Evolutionary conservation across 2,113 vertebrate species (phyloP), one percentile per base, ranked within the genome.

Genomic region (Ellobius talpinus): DNA sequence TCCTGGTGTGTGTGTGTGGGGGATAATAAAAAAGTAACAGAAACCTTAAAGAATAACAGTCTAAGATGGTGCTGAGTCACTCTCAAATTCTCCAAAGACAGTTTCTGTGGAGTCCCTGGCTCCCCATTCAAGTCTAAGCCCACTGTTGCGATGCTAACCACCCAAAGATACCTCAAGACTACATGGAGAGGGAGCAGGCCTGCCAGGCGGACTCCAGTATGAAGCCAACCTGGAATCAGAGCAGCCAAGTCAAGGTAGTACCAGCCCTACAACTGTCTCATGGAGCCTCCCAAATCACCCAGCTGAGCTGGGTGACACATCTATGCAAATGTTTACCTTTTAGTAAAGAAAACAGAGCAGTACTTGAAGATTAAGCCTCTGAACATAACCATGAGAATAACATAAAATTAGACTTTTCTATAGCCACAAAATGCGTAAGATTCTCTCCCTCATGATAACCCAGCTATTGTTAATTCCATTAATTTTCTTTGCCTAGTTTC

Each of bases 261-360:
- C 58, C 36, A 81, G 63, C 7, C 65, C 36, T 23, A 10, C 12
- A 91, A 36, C 47, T 24, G 14, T 78, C 73, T n/a, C 29, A 79
- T 24, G 23, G 88, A 84, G 11, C 61, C 29, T 36, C 78, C 55
- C 13, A 52, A 91, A 52, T 66, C 19, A 84, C 31, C 12, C n/a
- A 72, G 36, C 31, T 77, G 26, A 58, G 50, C 42, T 50, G 65
- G n/a, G n/a, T n/a, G n/a, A n/a, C 31, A 76, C 16, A 94, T 31
- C 45, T 65, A 42, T 47, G 52, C 10, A 63, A 77, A 39, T 8
- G n/a, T 99, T 97, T 98, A 90, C 99, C 99, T n/a, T 99, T 99
- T 76, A 99, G 99, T 42, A 99, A 99, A 19, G 99, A 99, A 90
- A 99, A 99, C n/a, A 98, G 99, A 61, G 99, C 99, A 5, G 99